These are phyloP conservation scores for Pterophyllum scalare DNA, from an alignment of 2,113 vertebrate species.

Conservation along the genomic window DNA sequence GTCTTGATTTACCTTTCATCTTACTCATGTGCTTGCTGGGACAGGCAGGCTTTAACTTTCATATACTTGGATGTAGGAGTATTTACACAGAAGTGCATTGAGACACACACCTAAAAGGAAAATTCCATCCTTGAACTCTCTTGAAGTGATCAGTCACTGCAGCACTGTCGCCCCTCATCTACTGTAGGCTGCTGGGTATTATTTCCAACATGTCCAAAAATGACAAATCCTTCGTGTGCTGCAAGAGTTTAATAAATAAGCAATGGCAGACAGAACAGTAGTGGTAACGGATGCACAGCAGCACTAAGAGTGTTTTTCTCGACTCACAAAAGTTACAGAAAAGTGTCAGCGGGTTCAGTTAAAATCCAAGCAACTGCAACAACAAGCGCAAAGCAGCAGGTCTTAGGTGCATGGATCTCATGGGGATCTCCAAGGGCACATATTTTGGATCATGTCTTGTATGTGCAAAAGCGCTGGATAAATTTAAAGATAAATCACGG, in stretches of 20 bases:
- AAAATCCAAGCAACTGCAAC: too few species aligned
- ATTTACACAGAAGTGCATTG: slow-evolving; percentile 15
- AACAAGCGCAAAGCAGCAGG: neutral
- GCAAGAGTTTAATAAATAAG: neutral
- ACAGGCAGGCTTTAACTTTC: slow-evolving; percentile 5
- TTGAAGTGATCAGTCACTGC: slow-evolving; percentile 17
- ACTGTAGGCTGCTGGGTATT: neutral
- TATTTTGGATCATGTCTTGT: neutral
- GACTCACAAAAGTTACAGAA: neutral
- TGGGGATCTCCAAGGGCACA: neutral
- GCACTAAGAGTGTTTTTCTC: neutral
- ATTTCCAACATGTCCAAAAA: neutral
- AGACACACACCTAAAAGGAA: slow-evolving; percentile 27
- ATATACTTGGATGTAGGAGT: slow-evolving; percentile 8
- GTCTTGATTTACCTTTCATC: slow-evolving; percentile 43
- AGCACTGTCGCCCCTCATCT: neutral
- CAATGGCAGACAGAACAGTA: neutral
- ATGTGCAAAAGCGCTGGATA: neutral
- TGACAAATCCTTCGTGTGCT: too few species aligned
- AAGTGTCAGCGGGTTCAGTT: neutral
- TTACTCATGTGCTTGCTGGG: slow-evolving; percentile 23
- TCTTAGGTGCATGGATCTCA: neutral
- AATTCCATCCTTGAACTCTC: slow-evolving; percentile 37
- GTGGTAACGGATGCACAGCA: too few species aligned
- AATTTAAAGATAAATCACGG: neutral